phyloP scores from a whole-genome alignment of 2,888 invertebrate species.

The Schizaphis graminum region DNA sequence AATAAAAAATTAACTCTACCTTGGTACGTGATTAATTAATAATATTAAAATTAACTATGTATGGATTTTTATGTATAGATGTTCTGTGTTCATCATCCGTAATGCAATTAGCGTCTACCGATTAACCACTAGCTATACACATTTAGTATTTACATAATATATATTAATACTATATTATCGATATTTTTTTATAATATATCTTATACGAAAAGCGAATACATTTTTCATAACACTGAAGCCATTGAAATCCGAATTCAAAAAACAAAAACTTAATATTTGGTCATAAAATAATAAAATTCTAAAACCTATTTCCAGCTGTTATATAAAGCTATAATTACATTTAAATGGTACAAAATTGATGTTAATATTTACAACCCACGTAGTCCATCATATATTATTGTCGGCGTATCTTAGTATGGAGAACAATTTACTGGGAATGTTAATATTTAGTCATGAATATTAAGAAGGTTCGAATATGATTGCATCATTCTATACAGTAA shows the following conservation, averaged over 20 bases:
- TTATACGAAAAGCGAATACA: background rate
- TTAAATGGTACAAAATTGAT: background rate
- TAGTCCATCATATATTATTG: background rate
- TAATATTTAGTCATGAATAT: slow-evolving; percentile 35
- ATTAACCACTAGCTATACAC: too few relatives aligned
- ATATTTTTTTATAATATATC: background rate
- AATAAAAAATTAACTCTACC: background rate
- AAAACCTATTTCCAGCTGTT: background rate
- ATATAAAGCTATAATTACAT: background rate
- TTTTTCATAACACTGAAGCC: background rate
- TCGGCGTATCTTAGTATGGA: background rate
- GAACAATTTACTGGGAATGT: slow-evolving; percentile 15
- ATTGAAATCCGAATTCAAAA: background rate
- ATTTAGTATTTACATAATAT: background rate
- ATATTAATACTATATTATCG: background rate
- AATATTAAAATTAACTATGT: background rate
- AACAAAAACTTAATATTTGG: background rate
- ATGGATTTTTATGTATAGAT: background rate
- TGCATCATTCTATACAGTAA: slow-evolving; percentile 38
- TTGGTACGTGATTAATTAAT: background rate
- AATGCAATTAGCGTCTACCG: background rate
- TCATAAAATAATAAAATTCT: background rate
- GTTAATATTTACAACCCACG: slow-evolving; percentile 42
- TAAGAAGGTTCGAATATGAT: slow-evolving; percentile 22
- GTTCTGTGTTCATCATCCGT: background rate